Conservation (phyloP, 2,113 vertebrate species). For the Chinchilla lanigera region DNA sequence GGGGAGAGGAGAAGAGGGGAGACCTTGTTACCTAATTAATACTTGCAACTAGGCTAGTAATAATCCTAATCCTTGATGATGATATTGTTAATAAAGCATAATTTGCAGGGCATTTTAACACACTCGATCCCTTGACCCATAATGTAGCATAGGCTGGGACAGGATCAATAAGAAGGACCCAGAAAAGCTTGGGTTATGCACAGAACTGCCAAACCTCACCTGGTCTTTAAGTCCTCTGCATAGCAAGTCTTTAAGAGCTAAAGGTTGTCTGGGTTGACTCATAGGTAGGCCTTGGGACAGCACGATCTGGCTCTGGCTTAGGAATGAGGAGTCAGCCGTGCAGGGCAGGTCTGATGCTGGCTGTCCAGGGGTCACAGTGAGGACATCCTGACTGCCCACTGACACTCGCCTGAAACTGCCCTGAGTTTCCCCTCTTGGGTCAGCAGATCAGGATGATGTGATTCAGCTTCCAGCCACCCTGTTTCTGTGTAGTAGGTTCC, state of each 20-base stretch:
- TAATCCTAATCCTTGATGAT: background rate
- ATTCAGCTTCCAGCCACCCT: background rate
- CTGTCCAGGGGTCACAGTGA: background rate
- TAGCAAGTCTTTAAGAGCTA: background rate
- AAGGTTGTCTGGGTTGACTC: background rate
- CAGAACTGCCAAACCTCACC: background rate
- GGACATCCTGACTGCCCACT: background rate
- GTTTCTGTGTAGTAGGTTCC: background rate
- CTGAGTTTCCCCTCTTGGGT: background rate
- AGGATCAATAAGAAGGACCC: conserved; percentile 1
- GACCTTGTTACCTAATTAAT: background rate
- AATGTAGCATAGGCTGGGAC: background rate
- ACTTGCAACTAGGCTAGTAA: background rate
- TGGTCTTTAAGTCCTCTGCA: background rate
- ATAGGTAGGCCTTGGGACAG: background rate
- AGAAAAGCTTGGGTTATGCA: background rate
- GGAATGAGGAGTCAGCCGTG: background rate
- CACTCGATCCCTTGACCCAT: background rate
- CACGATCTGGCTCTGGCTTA: background rate
- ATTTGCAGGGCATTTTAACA: background rate
- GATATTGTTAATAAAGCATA: background rate
- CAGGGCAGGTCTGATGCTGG: background rate
- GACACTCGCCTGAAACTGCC: background rate
- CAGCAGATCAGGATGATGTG: conserved; percentile 4
- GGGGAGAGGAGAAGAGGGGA: background rate